Evolutionary conservation across 1,140 invertebrate genomes (phyloP), one percentile per base, ranked within the genome.

Genomic region (Uloborus diversus): DNA sequence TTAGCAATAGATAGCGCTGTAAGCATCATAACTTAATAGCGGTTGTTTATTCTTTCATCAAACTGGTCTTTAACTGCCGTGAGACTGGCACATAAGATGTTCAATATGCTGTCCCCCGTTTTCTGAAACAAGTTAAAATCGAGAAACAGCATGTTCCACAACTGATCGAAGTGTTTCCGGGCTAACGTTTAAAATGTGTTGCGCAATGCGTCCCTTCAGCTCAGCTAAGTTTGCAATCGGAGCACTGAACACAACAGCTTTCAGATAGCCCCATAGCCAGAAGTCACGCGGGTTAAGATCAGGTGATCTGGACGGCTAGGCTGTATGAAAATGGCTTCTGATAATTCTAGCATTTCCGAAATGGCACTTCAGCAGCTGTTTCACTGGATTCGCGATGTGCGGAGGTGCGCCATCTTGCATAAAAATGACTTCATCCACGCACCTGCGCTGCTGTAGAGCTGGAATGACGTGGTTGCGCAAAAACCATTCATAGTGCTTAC

Each of bases 341-440:
- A 61, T 61, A 13, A 61, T 61, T 61, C 57, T 27, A 61, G 25
- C 57, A 27, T 61, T 32, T 11, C 25, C 25, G 20, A 61, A 61
- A 32, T 61, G 57, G 23, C 7, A n/a, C n/a, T 51, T 11, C 49
- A 51, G 49, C 7, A 51, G 49, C 49, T 51, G 37, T 14, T 51
- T 51, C 49, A 51, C 49, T 51, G n/a, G 49, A 51, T 51, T 51
- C 20, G 20, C n/a, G 20, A 51, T 20, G 49, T 51, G 49, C 49
- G 7, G 7, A 51, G 4, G 49, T 11, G 49, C 49, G n/a, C 49
- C 49, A 51, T 51, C 49, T 51, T 51, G 49, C n/a, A 51, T 51
- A 51, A 11, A n/a, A 13, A 51, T 51, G 5, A 51, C 4, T 20
- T 20, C 49, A 51, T 51, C 49, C 7, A 51, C 49, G 20, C 4